Percentiles rank a stretch among this genome's conserved stretches.
Conservation (phyloP, 2,888 invertebrate species). For the Coelopa pilipes region DNA sequence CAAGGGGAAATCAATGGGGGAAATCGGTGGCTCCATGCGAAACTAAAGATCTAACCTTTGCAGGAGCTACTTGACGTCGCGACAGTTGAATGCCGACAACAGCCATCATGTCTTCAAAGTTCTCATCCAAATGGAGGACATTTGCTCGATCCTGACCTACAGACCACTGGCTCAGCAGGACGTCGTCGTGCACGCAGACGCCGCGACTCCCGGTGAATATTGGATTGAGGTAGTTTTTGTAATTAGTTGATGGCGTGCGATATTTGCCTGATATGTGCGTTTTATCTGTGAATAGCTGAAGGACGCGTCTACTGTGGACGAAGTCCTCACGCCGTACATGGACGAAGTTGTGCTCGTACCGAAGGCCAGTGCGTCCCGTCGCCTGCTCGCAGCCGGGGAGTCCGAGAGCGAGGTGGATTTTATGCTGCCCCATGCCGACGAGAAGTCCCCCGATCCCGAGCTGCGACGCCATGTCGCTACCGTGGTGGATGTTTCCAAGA, state of each 20-base stretch:
- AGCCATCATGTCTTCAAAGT: constrained; percentile 48
- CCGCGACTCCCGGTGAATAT: constrained; percentile 26
- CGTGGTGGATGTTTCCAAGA: constrained; percentile 47
- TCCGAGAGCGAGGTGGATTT: constrained; percentile 43
- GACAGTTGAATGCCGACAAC: constrained; percentile 47
- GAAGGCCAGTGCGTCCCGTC: constrained; percentile 41
- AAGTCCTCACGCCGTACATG: constrained; percentile 46
- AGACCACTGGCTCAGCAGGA: constrained; percentile 43
- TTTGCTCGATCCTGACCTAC: constrained; percentile 49
- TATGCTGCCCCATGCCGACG: constrained; percentile 47
- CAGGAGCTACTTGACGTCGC: constrained; percentile 46
- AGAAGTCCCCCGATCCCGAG: not conserved
- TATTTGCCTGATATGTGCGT: not conserved
- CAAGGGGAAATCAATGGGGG: constrained; percentile 8
- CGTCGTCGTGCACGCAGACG: constrained; percentile 27
- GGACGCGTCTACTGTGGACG: constrained; percentile 46
- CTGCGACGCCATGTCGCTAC: constrained; percentile 44
- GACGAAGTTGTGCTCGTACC: constrained; percentile 56
- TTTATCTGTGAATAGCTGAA: constrained; percentile 21
- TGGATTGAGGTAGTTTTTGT: constrained; percentile 39
- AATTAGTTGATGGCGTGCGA: too few species aligned
- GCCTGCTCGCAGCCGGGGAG: constrained; percentile 30
- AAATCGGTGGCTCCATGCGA: not conserved
- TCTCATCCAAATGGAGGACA: constrained; percentile 53
- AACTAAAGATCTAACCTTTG: constrained; percentile 25